Base-by-base conservation (phyloP, 2,113 vertebrate species). In the Hylia prasina region DNA sequence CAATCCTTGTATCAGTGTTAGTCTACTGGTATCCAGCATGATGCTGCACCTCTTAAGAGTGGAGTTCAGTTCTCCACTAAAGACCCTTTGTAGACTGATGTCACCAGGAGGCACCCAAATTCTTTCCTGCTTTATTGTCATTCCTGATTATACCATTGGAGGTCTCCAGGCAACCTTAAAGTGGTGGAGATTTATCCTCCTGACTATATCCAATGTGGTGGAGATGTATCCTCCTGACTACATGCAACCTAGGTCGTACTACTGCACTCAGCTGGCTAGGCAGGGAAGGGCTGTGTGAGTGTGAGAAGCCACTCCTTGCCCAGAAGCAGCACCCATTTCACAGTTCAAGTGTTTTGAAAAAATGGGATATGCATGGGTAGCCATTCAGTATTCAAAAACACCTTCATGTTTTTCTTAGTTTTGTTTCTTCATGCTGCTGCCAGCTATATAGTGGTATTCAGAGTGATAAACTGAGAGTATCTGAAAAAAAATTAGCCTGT, bases 191-290 rank as follows among this genome's bases (percentile, higher is more conserved):
- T 69, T 27, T 19, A 9, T 58, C 33, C 37, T 87, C 21, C 45
- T 82, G 75, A 11, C 50, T 30, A 8, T 37, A n/a, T 21, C 33
- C 69, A 65, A 1, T 2, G 0, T 35, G 39, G 48, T 75, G 40
- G 19, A 57, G 37, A 2, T 69, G 30, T 19, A 6, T 58, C 31
- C 33, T 84, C 21, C 35, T 82, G 81, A 11, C 45, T 35, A 4
- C 40, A 30, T 21, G 30, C 65, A 69, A 1, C 0, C 0, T 3
- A 44, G 58, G 57, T 33, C 4, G 4, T 4, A 4, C 42, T 57
- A 2, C 78, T 76, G 33, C 44, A 23, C 53, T 37, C 6, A 5
- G 39, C 17, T 1, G 1, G 68, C 21, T 24, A 22, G 77, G 18
- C 21, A 27, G 5, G 35, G 48, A 69, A 27, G 70, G 48, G 18